Base-by-base conservation (phyloP, 2,888 invertebrate genomes). In the Ellobium chinense region DNA sequence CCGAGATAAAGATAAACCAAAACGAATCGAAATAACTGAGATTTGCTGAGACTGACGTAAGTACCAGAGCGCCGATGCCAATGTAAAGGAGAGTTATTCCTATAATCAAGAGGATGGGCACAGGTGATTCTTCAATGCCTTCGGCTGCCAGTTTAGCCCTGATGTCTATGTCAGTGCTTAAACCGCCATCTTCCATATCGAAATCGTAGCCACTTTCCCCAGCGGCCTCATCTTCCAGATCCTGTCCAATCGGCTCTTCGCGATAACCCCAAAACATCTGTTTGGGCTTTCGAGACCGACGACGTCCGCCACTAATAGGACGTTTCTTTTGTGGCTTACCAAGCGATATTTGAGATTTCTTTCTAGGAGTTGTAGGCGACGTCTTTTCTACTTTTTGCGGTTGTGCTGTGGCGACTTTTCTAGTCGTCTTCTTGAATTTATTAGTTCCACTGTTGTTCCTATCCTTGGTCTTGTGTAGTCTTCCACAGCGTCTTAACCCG, bases 1-100 rank as follows among this genome's bases (percentile, higher is more conserved):
- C 34, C n/a, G 80, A 80, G 27, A 80, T 80, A 34, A 66, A 74
- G 37, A 80, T 63, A 31, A 80, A 80, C 80, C 80, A 80, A 46
- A 60, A 63, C n/a, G 37, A 46, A 12, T 73, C 74, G n/a, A 80
- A 63, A 27, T 56, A 73, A n/a, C 31, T 63, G 36, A 72, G 39
- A 18, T 65, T 36, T 2, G 34, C 24, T 3, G 77, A 58, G 18
- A 72, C 27, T 24, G 21, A 34, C 4, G 56, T 36, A 3, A 73
- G 27, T 18, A 56, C 37, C 12, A 46, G 4, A 0, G 72, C n/a
- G 7, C 79, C 79, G 1, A 62, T 7, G 12, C 54, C 54, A 21
- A 73, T 65, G 29, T 54, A 79, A 1, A 63, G 7, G 29, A 72
- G 65, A 21, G 56, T 56, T 0, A 62, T 56, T 7, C 18, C 36